Evolutionary conservation across 2,113 vertebrate species (phyloP).

Genomic region (Struthidea cinerea): DNA sequence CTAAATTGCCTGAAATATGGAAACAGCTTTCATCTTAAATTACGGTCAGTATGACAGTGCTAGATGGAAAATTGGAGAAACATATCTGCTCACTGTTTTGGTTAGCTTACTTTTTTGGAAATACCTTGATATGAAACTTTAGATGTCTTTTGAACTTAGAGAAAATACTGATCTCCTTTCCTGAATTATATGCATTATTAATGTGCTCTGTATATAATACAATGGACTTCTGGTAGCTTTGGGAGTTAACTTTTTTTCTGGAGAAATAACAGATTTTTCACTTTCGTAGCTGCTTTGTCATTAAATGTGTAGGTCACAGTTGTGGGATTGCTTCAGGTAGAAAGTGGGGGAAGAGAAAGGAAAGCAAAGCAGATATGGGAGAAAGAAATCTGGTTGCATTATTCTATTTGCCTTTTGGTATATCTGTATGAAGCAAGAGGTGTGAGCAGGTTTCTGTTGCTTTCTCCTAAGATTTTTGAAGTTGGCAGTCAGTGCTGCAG

Average conservation of each 20-base stretch:
- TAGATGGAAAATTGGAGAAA: constrained; percentile 42
- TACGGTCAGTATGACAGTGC: constrained; percentile 33
- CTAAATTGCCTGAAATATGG: constrained; percentile 74
- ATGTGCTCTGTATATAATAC: background rate
- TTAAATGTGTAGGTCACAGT: background rate
- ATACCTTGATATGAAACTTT: background rate
- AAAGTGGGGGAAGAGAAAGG: background rate
- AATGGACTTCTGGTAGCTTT: background rate
- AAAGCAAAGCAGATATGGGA: background rate
- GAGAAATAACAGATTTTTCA: background rate
- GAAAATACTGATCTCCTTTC: background rate
- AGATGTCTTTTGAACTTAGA: constrained; percentile 22
- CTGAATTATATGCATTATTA: background rate
- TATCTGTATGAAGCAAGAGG: background rate
- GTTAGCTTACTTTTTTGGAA: constrained; percentile 70
- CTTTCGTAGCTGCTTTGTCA: background rate
- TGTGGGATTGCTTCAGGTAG: background rate
- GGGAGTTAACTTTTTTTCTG: background rate
- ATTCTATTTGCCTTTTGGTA: background rate
- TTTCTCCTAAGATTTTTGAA: background rate
- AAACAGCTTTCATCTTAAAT: constrained; percentile 76
- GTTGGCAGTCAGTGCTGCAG: background rate
- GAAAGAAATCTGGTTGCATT: background rate
- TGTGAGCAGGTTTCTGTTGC: background rate
- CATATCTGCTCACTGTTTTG: constrained; percentile 49